A percentile compares a stretch with the other conserved stretches of the same genome.
phyloP scores from a whole-genome alignment of 2,113 vertebrate species.

The Diadophis punctatus region DNA sequence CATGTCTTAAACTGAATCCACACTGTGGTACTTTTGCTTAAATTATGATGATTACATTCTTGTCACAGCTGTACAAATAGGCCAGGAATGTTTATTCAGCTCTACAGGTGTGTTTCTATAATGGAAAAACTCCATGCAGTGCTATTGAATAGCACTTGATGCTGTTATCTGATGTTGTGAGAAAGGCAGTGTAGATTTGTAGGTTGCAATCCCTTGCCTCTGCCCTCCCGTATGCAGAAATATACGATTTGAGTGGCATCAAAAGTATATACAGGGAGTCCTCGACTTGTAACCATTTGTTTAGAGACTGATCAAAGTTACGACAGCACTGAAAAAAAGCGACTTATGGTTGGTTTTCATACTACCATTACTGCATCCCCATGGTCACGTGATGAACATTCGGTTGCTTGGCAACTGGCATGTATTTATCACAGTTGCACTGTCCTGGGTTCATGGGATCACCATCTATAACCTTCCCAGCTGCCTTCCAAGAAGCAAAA shows the following conservation, averaged over 20 bases:
- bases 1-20: not conserved
- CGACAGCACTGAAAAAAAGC: not conserved
- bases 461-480: no score
- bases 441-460: no score
- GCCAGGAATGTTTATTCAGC: constrained; percentile 10
- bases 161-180: constrained; percentile 3
- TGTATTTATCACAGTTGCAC: no score
- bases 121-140: not conserved
- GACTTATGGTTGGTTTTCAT: not conserved
- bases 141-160: not conserved
- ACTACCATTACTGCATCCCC: not conserved
- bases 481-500: no score
- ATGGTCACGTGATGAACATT: not conserved
- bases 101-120: constrained; percentile 10
- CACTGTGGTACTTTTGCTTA: not conserved
- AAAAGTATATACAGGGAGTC: not conserved
- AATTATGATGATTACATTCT: constrained; percentile 11
- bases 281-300: not conserved
- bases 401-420: no score
- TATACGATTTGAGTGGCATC: not conserved
- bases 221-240: not conserved
- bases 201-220: not conserved
- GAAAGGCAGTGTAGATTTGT: not conserved
- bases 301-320: not conserved
- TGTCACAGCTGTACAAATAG: constrained; percentile 23